These are phyloP conservation scores for Rhamnusium bicolor DNA, from an alignment of 2,888 invertebrate genomes.

Conservation along the genomic window DNA sequence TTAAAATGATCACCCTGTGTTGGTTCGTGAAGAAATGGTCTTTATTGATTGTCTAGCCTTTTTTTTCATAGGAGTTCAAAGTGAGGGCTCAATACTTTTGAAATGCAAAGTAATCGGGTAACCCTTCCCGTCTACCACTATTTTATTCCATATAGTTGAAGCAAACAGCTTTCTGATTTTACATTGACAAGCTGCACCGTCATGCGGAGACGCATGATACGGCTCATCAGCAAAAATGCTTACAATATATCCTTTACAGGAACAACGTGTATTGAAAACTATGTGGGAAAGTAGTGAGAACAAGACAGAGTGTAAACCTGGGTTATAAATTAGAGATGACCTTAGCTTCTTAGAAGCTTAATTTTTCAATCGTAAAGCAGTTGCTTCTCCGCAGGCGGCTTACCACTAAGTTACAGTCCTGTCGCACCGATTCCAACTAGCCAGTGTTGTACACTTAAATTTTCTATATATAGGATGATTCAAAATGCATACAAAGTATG, in stretches of 20 bases:
- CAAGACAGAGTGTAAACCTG: constrained; percentile 40
- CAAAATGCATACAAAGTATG: not conserved
- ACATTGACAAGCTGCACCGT: constrained; percentile 8
- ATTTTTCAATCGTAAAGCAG: constrained; percentile 58
- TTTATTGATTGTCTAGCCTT: too few relatives aligned
- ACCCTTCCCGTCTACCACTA: too few relatives aligned
- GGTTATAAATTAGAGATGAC: constrained; percentile 55
- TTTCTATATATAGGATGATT: not conserved
- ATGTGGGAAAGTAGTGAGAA: constrained; percentile 39
- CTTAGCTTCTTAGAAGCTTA: constrained; percentile 56
- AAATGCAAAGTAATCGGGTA: too few relatives aligned
- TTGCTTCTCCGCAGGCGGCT: constrained; percentile 54
- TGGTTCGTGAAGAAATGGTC: too few relatives aligned
- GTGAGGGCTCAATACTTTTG: too few relatives aligned
- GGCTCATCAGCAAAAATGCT: not conserved
- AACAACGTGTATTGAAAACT: constrained; percentile 24
- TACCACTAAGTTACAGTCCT: constrained; percentile 50
- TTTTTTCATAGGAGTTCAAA: too few relatives aligned
- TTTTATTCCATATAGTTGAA: not conserved
- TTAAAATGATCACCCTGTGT: too few relatives aligned
- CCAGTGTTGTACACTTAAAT: constrained; percentile 16
- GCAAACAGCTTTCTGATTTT: not conserved
- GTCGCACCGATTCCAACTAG: constrained; percentile 43
- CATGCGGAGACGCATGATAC: constrained; percentile 5
- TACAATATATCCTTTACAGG: constrained; percentile 6